Evolutionary conservation across 2,797 vertebrate genomes (phyloP).

Genomic region (Mus caroli): DNA sequence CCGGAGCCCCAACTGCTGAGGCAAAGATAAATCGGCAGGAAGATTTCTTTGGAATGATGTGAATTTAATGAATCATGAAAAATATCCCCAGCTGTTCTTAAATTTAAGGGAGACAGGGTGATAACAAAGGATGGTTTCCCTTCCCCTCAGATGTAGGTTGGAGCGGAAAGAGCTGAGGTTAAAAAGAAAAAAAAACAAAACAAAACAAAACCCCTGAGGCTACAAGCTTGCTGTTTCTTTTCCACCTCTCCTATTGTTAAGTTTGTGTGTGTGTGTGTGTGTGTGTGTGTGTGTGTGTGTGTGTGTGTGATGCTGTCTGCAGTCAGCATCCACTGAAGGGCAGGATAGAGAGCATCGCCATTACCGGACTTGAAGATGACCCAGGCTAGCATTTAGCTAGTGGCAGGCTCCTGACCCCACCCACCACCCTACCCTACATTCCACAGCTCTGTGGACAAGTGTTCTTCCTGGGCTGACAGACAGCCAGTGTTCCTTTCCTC

Average conservation of each 20-base stretch:
- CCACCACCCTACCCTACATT: slow-evolving; percentile 11
- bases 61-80: slow-evolving; percentile 92
- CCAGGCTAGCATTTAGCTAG: slow-evolving; percentile 69
- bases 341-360: slow-evolving; percentile 86
- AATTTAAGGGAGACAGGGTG: slow-evolving; percentile 93
- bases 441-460: slow-evolving; percentile 81
- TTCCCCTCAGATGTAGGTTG: slow-evolving; percentile 90
- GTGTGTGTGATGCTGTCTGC: slow-evolving; percentile 70
- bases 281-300: no score
- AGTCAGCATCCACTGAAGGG: slow-evolving; percentile 79
- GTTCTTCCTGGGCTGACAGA: slow-evolving; percentile 87
- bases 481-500: slow-evolving; percentile 75
- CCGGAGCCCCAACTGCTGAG: slow-evolving; percentile 87
- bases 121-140: slow-evolving; percentile 91
- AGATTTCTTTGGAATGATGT: slow-evolving; percentile 92
- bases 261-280: neutral
- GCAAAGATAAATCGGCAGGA: slow-evolving; percentile 91
- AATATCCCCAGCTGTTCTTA: slow-evolving; percentile 92
- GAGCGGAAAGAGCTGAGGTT: slow-evolving; percentile 87
- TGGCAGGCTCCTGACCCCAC: slow-evolving; percentile 2
- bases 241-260: slow-evolving; percentile 87
- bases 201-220: slow-evolving; percentile 84
- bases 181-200: slow-evolving; percentile 68
- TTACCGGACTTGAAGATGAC: slow-evolving; percentile 81
- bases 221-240: slow-evolving; percentile 89